A percentile compares a stretch with the other conserved stretches of the same genome.
Evolutionary conservation across 2,113 vertebrate genomes (phyloP).

Genomic region (Hippocampus guttulatus): DNA sequence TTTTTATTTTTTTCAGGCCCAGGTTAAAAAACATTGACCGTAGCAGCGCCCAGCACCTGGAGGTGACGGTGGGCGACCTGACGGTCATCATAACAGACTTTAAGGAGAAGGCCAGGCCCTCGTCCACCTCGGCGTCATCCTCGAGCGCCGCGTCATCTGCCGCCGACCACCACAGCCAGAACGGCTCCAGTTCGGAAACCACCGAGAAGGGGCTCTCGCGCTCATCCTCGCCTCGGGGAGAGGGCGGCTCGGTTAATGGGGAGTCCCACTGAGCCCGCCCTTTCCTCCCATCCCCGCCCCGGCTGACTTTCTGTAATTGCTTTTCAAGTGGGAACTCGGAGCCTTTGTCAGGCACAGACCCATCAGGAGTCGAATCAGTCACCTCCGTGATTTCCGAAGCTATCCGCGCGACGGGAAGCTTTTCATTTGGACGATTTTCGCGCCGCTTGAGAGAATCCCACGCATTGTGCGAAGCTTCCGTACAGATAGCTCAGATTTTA

Average conservation of each 20-base stretch:
- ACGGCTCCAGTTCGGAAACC: slow-evolving; percentile 93
- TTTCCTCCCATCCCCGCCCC: background rate
- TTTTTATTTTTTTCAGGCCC: slow-evolving; percentile 74
- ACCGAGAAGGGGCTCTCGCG: slow-evolving; percentile 90
- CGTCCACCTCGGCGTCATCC: slow-evolving; percentile 78
- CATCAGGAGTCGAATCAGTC: background rate
- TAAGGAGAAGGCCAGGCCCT: slow-evolving; percentile 97
- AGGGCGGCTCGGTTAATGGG: slow-evolving; percentile 88
- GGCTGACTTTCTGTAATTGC: background rate
- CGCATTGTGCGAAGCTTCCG: slow-evolving; percentile 1
- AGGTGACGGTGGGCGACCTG: slow-evolving; percentile 98
- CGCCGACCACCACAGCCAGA: slow-evolving; percentile 90
- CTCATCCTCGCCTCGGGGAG: slow-evolving; percentile 91
- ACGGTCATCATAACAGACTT: slow-evolving; percentile 99
- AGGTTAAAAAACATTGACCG: slow-evolving; percentile 99
- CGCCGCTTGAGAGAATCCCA: slow-evolving; percentile 15
- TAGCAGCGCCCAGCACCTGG: slow-evolving; percentile 97
- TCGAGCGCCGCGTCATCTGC: slow-evolving; percentile 49
- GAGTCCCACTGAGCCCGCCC: slow-evolving; percentile 83
- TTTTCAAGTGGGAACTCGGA: background rate
- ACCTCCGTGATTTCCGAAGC: background rate
- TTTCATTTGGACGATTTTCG: slow-evolving; percentile 7
- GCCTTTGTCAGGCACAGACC: background rate
- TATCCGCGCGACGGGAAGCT: background rate
- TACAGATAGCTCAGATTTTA: background rate